Conservation (phyloP, 2,797 vertebrate genomes). For the Pipistrellus nathusii region DNA sequence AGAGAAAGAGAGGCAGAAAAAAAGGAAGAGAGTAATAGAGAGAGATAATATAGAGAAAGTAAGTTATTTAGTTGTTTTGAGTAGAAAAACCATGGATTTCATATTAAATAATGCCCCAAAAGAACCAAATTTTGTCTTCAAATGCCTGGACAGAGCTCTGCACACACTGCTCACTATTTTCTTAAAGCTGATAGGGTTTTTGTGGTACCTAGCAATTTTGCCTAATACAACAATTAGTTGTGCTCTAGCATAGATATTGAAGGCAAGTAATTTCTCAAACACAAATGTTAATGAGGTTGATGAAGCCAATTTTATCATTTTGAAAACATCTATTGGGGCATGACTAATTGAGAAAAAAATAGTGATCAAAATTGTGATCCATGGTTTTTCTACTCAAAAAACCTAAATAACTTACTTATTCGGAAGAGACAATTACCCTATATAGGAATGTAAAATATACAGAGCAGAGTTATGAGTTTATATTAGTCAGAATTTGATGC, state of each 20-base stretch:
- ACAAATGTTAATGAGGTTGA: slow-evolving; percentile 68
- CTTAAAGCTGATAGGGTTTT: slow-evolving; percentile 60
- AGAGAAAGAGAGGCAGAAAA: not conserved
- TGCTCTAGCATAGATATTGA: slow-evolving; percentile 61
- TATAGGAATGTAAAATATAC: slow-evolving; percentile 15
- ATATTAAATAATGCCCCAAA: not conserved
- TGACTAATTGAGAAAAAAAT: slow-evolving; percentile 42
- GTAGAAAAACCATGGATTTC: not conserved
- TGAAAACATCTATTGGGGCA: slow-evolving; percentile 30
- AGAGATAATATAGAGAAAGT: not conserved
- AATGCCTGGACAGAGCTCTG: slow-evolving; percentile 53
- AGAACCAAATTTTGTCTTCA: not conserved
- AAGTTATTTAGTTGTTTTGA: not conserved
- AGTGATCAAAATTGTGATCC: slow-evolving; percentile 55
- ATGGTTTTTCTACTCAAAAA: no score
- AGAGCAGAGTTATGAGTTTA: not conserved
- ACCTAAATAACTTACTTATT: no score
- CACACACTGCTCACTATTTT: not conserved
- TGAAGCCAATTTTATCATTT: slow-evolving; percentile 55
- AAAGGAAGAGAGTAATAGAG: not conserved
- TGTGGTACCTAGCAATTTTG: slow-evolving; percentile 64
- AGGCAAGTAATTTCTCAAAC: slow-evolving; percentile 70
- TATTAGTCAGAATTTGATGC: not conserved
- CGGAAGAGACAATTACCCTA: not conserved
- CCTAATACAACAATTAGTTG: slow-evolving; percentile 74